Conservation (phyloP, 2,797 vertebrate species). For the Lacerta bilineata region DNA sequence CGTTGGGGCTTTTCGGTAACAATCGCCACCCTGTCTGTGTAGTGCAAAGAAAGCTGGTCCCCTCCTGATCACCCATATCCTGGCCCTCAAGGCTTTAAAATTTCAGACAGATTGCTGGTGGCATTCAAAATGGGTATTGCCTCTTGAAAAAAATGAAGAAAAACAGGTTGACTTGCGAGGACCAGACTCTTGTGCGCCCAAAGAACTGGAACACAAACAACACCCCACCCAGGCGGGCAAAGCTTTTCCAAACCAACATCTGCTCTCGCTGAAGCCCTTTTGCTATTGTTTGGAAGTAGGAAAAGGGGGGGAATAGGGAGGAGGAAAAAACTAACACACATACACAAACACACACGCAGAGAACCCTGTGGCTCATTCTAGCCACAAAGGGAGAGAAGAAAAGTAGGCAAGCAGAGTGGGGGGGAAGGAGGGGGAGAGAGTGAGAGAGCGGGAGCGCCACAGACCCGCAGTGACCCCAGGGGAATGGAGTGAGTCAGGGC, state of each 20-base stretch:
- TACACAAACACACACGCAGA: constrained; percentile 47
- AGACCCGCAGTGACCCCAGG: constrained; percentile 88
- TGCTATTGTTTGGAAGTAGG: constrained; percentile 40
- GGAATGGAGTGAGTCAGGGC: constrained; percentile 95
- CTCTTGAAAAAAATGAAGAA: fast-evolving
- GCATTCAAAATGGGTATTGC: background rate
- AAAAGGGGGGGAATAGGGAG: background rate
- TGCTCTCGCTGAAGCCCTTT: fast-evolving
- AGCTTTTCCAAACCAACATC: constrained; percentile 9
- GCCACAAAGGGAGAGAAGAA: constrained; percentile 76
- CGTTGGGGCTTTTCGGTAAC: no score
- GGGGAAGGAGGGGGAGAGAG: background rate
- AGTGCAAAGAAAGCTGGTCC: constrained; percentile 13
- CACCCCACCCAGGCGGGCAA: fast-evolving
- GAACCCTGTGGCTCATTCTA: constrained; percentile 60
- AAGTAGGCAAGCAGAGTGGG: constrained; percentile 35
- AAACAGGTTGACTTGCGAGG: background rate
- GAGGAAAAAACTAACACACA: constrained; percentile 71
- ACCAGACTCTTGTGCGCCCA: fast-evolving
- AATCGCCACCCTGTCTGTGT: no score
- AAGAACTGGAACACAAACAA: background rate
- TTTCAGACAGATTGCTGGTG: background rate
- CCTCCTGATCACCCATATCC: fast-evolving
- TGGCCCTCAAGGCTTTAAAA: background rate
- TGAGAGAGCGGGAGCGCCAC: constrained; percentile 72